These are phyloP conservation scores for Hoplostethus mediterraneus DNA, from an alignment of 2,797 vertebrate species.

Conservation along the genomic window DNA sequence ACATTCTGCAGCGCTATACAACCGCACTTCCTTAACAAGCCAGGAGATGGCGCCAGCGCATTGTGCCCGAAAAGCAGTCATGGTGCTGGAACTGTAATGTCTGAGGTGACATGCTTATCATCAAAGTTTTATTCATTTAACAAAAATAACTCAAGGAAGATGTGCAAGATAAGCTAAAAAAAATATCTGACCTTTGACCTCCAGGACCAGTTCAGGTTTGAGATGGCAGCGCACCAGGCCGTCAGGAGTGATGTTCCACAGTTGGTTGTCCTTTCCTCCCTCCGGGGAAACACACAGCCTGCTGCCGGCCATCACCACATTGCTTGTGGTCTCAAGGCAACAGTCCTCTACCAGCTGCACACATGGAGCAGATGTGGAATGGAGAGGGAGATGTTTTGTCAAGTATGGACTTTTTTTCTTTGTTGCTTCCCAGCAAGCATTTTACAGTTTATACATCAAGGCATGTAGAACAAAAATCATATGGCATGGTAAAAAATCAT, in stretches of 20 bases:
- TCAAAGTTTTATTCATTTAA: background rate
- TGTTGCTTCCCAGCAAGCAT: too few relatives aligned
- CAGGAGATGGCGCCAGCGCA: conserved; percentile 52
- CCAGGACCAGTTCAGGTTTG: conserved; percentile 91
- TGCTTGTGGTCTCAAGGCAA: conserved; percentile 89
- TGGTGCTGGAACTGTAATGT: background rate
- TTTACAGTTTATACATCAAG: too few relatives aligned
- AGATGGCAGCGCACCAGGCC: conserved; percentile 90
- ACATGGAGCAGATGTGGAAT: background rate
- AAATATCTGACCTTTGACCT: conserved; percentile 93
- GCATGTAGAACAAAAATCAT: too few relatives aligned
- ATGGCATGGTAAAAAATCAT: too few relatives aligned
- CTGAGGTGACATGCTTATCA: background rate
- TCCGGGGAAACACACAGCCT: conserved; percentile 90
- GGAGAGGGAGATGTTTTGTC: too few relatives aligned
- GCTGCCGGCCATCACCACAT: conserved; percentile 90
- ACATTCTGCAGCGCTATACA: background rate
- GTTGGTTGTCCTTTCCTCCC: conserved; percentile 86
- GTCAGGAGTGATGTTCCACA: conserved; percentile 91
- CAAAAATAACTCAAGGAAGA: background rate
- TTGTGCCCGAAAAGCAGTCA: background rate
- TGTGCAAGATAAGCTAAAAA: background rate
- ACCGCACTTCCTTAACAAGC: conserved; percentile 7
- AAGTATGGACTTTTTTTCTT: too few relatives aligned
- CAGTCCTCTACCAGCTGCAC: conserved; percentile 92